Conservation (phyloP, 2,888 invertebrate genomes). For the Bruchidius siliquastri region DNA sequence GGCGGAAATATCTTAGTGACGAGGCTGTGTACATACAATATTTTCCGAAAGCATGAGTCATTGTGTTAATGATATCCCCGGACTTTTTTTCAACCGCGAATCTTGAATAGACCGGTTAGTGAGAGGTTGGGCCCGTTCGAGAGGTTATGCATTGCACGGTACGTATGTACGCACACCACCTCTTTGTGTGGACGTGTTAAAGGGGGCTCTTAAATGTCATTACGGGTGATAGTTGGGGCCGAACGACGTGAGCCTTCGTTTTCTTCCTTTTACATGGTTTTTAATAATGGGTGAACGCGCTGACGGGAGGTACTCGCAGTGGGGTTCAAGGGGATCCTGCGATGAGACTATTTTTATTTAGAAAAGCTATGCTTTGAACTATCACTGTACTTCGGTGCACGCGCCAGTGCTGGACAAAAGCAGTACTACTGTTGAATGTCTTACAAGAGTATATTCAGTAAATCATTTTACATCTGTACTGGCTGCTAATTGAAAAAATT, state of each 20-base stretch:
- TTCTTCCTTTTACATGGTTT: background rate
- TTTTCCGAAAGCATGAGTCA: background rate
- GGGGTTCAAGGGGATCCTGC: background rate
- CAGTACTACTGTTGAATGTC: too few species aligned
- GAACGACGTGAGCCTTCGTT: background rate
- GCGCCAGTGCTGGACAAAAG: too few species aligned
- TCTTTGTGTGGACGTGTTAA: background rate
- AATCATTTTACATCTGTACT: too few species aligned
- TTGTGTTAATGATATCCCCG: background rate
- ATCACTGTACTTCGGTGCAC: too few species aligned
- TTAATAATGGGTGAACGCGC: background rate
- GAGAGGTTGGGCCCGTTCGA: background rate
- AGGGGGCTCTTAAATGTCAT: constrained; percentile 4
- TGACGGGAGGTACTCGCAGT: background rate
- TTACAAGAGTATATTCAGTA: too few species aligned
- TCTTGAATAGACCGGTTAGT: background rate
- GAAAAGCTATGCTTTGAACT: too few species aligned
- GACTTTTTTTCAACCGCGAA: background rate
- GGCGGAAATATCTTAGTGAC: too few species aligned
- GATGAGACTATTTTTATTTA: background rate
- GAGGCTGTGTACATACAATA: too few species aligned
- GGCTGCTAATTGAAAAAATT: too few species aligned
- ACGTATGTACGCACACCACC: background rate
- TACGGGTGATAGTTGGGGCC: background rate
- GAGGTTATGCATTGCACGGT: background rate